These are phyloP conservation scores for Fabriciana adippe DNA, from an alignment of 2,888 invertebrate genomes.

Conservation along the genomic window DNA sequence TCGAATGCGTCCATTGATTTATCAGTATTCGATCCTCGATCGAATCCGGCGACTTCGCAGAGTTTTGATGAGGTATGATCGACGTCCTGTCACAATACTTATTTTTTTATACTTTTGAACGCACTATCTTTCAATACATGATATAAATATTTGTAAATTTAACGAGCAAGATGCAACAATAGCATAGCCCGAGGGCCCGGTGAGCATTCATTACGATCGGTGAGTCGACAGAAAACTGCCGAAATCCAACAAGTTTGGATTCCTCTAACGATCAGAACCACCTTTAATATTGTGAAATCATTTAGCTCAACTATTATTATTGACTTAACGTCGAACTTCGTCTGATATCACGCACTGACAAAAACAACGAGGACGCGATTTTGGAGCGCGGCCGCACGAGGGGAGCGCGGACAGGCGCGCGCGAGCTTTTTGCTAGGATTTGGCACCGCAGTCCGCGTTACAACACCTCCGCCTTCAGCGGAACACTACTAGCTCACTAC, in stretches of 20 bases:
- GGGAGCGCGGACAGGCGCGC: constrained; percentile 39
- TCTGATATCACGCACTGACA: constrained; percentile 25
- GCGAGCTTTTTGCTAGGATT: constrained; percentile 45
- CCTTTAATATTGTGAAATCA: constrained; percentile 9
- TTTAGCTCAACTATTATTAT: constrained; percentile 22
- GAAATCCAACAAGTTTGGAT: constrained; percentile 6
- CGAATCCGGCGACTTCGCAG: background rate
- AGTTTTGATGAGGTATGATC: background rate
- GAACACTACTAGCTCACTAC: constrained; percentile 18
- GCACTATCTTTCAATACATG: constrained; percentile 1
- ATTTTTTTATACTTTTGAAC: background rate
- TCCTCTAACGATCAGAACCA: constrained; percentile 17
- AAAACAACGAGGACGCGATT: constrained; percentile 15
- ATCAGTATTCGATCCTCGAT: constrained; percentile 3
- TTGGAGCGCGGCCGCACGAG: constrained; percentile 23
- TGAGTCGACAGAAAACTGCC: constrained; percentile 50
- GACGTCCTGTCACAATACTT: constrained; percentile 2
- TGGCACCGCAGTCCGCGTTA: constrained; percentile 23
- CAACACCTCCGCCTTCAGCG: constrained; percentile 19
- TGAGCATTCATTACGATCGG: constrained; percentile 48
- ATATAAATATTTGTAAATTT: background rate
- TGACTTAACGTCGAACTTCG: constrained; percentile 4
- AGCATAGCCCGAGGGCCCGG: background rate
- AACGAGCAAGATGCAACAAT: constrained; percentile 6
- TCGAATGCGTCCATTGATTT: constrained; percentile 13